Conservation (phyloP, 2,888 invertebrate species). For the Lampropteryx suffumata region DNA sequence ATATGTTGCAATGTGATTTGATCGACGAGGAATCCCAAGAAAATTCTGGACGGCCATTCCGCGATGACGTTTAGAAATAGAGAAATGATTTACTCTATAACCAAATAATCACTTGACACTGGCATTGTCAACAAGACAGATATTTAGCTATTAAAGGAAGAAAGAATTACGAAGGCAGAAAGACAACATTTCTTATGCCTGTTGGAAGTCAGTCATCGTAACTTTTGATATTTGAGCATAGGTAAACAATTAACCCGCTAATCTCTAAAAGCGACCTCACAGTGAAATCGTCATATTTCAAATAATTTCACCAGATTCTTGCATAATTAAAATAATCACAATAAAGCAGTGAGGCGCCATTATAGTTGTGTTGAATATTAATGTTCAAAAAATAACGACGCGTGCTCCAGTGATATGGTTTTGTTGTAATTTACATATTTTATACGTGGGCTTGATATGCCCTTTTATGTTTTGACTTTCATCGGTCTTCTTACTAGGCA, state of each 20-base stretch:
- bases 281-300: slow-evolving; percentile 41
- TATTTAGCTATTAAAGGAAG: too few species aligned
- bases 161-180: too few species aligned
- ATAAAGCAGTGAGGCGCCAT: slow-evolving; percentile 34
- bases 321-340: slow-evolving; percentile 45
- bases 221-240: not conserved
- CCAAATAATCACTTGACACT: too few species aligned
- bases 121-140: too few species aligned
- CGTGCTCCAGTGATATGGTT: slow-evolving; percentile 24
- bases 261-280: slow-evolving; percentile 15
- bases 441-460: slow-evolving; percentile 21
- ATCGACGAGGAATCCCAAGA: too few species aligned
- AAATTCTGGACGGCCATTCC: too few species aligned
- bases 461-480: slow-evolving; percentile 21
- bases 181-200: too few species aligned
- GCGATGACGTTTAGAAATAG: too few species aligned
- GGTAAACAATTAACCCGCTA: slow-evolving; percentile 17
- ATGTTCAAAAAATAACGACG: slow-evolving; percentile 40
- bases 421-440: slow-evolving; percentile 28
- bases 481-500: slow-evolving; percentile 4
- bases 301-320: slow-evolving; percentile 53
- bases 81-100: too few species aligned
- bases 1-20: too few species aligned
- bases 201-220: too few species aligned
- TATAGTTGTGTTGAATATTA: slow-evolving; percentile 53